A percentile compares a stretch with the other conserved stretches of the same genome.
Conservation (phyloP, 2,888 invertebrate genomes). For the Prosopocoilus inquinatus region DNA sequence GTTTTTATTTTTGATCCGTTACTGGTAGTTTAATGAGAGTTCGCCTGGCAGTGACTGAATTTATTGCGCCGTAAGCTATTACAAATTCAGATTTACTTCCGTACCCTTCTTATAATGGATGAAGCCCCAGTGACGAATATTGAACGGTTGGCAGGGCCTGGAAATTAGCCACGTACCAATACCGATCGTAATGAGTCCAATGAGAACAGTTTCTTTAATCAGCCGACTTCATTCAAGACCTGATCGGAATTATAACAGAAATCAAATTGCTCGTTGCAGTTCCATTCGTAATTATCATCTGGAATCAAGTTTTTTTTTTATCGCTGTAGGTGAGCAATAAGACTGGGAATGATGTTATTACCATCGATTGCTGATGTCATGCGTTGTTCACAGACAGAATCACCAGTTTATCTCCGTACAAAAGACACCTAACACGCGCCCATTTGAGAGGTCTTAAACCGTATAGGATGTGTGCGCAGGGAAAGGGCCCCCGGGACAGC, state of each 20-base stretch:
- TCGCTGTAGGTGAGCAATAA: no score
- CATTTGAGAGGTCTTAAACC: no score
- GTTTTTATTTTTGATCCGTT: no score
- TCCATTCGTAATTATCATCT: no score
- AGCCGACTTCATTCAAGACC: constrained; percentile 22
- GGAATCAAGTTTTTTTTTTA: no score
- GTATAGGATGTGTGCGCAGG: not conserved
- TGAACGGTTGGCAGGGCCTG: constrained; percentile 15
- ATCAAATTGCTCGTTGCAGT: not conserved
- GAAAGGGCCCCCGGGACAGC: constrained; percentile 1
- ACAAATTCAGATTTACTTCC: constrained; percentile 11
- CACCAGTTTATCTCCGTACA: no score
- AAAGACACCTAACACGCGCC: no score
- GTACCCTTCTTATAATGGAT: constrained; percentile 6
- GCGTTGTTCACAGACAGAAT: no score
- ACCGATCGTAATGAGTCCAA: constrained; percentile 30
- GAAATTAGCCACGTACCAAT: constrained; percentile 34
- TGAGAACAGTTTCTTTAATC: constrained; percentile 32
- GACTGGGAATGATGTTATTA: no score
- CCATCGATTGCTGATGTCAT: no score
- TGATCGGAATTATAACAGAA: constrained; percentile 22
- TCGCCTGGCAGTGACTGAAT: no score
- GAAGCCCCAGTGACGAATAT: constrained; percentile 12
- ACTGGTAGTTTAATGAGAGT: no score
- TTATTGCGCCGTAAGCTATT: constrained; percentile 1